phyloP scores from a whole-genome alignment of 1,140 invertebrate species.

The Saxidomus purpurata region DNA sequence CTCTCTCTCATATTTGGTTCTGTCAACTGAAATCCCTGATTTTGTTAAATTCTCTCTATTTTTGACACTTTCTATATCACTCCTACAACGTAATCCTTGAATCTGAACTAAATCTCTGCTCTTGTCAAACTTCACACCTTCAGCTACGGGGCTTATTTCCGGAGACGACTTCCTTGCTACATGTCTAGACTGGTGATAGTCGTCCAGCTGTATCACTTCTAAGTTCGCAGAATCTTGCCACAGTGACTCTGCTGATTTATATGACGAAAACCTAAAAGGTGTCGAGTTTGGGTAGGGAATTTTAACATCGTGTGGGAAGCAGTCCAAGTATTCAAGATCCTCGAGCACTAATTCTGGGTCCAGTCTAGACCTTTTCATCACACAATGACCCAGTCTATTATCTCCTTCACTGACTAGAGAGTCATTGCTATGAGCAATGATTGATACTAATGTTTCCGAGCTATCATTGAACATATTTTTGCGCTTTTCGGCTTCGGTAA shows the following conservation, averaged over 20 bases:
- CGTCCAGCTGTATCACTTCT: conserved; percentile 44
- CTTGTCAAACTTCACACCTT: background rate
- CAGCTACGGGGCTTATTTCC: background rate
- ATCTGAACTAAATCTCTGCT: background rate
- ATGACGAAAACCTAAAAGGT: background rate
- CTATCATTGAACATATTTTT: background rate
- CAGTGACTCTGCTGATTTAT: conserved; percentile 25
- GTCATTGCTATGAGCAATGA: background rate
- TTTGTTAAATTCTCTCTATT: background rate
- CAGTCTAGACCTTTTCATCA: conserved; percentile 48
- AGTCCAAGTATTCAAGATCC: conserved; percentile 43
- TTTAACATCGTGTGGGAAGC: conserved; percentile 42
- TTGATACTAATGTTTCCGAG: background rate
- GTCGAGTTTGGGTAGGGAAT: conserved; percentile 29
- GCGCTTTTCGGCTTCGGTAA: conserved; percentile 18
- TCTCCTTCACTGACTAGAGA: conserved; percentile 23
- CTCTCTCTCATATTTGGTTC: background rate
- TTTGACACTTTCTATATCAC: background rate
- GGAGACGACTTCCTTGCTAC: background rate
- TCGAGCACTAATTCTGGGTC: conserved; percentile 57
- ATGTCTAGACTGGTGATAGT: background rate
- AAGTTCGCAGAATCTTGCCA: conserved; percentile 1
- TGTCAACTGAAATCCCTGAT: background rate
- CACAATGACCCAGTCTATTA: background rate
- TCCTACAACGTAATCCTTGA: background rate